phyloP scores from a whole-genome alignment of 2,888 invertebrate genomes.

The Boloria euphrosyne region DNA sequence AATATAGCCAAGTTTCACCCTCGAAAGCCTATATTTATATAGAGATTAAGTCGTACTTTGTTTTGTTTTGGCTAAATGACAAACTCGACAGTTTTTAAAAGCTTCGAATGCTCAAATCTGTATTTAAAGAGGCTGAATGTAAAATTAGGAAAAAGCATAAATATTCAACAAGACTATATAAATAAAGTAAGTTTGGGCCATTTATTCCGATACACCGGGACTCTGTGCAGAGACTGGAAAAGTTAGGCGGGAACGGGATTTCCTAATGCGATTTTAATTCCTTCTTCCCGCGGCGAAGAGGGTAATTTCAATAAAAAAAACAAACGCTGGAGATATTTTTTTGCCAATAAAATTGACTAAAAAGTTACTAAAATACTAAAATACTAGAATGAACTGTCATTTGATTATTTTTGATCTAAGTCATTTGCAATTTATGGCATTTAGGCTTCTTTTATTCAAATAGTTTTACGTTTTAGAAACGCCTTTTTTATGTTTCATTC shows the following conservation, averaged over 20 bases:
- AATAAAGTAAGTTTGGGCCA: conserved; percentile 80
- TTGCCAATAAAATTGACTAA: conserved; percentile 50
- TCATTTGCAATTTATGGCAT: background rate
- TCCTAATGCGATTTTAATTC: conserved; percentile 82
- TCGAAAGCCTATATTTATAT: background rate
- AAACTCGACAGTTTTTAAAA: conserved; percentile 27
- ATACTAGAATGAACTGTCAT: conserved; percentile 27
- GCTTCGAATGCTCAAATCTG: conserved; percentile 49
- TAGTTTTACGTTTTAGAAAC: background rate
- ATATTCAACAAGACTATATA: conserved; percentile 79
- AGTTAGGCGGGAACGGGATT: conserved; percentile 78
- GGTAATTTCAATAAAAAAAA: conserved; percentile 75
- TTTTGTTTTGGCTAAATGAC: conserved; percentile 28
- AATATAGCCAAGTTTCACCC: no score
- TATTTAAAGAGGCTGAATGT: conserved; percentile 68
- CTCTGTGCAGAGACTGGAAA: conserved; percentile 75
- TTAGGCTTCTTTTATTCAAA: background rate
- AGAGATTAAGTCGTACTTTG: conserved; percentile 1
- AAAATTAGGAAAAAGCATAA: conserved; percentile 74
- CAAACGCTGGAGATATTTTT: conserved; percentile 65
- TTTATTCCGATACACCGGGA: conserved; percentile 80
- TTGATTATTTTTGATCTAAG: background rate
- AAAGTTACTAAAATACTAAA: conserved; percentile 41
- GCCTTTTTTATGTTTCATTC: background rate
- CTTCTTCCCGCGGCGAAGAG: conserved; percentile 74